These are phyloP conservation scores for Drosophila triauraria DNA, from an alignment of 1,140 invertebrate species.

Conservation along the genomic window DNA sequence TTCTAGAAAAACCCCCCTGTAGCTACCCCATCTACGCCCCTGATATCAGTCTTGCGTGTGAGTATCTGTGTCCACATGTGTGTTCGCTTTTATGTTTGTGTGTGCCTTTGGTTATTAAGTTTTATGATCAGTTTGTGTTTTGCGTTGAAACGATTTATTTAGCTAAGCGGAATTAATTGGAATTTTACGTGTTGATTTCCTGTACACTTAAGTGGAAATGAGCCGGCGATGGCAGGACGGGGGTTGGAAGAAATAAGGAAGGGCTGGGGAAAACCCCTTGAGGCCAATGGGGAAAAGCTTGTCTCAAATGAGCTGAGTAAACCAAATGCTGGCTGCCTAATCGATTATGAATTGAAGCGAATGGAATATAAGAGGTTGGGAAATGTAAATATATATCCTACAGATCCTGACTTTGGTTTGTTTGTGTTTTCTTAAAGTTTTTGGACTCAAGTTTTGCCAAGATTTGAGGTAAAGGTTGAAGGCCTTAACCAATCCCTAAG, in stretches of 20 bases:
- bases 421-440: constrained; percentile 8
- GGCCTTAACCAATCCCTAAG: no score
- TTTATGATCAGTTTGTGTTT: constrained; percentile 83
- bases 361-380: background rate
- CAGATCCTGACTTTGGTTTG: background rate
- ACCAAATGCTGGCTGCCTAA: constrained; percentile 27
- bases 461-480: background rate
- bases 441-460: background rate
- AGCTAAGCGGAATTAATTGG: constrained; percentile 83
- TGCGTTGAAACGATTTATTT: constrained; percentile 82
- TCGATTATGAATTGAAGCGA: constrained; percentile 33
- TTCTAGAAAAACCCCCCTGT: background rate
- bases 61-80: constrained; percentile 13
- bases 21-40: background rate
- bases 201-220: constrained; percentile 24
- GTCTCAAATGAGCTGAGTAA: constrained; percentile 14
- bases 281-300: constrained; percentile 12
- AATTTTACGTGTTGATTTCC: constrained; percentile 83
- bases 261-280: constrained; percentile 4
- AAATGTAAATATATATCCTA: constrained; percentile 13
- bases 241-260: no score
- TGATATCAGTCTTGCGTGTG: background rate
- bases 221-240: background rate
- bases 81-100: constrained; percentile 28
- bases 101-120: constrained; percentile 75